Percentiles rank a stretch among this genome's conserved stretches.
Evolutionary conservation across 2,113 vertebrate species (phyloP).

Genomic region (Himantopus leucocephalus): DNA sequence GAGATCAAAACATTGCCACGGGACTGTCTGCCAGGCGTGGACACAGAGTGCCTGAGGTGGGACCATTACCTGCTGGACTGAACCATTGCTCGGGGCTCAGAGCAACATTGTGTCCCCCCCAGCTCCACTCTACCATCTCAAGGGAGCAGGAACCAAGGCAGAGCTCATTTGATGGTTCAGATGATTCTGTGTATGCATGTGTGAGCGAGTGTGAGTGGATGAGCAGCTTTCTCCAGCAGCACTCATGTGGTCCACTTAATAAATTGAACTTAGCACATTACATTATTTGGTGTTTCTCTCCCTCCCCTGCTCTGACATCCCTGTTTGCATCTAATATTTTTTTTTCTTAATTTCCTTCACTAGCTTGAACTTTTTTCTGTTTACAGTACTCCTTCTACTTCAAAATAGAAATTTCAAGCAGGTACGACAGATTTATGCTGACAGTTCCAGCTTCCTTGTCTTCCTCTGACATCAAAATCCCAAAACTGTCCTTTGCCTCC

Average conservation of each 20-base stretch:
- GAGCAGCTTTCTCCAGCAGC: background rate
- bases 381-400: background rate
- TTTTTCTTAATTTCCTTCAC: background rate
- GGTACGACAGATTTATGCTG: background rate
- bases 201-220: background rate
- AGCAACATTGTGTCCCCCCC: background rate
- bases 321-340: background rate
- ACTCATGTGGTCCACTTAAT: background rate
- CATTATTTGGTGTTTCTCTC: background rate
- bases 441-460: background rate
- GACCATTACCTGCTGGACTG: background rate
- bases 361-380: background rate
- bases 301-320: background rate
- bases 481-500: background rate
- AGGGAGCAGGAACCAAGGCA: background rate
- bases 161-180: background rate
- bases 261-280: background rate
- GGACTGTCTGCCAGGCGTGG: background rate
- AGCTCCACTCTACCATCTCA: background rate
- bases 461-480: background rate
- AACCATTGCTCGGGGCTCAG: background rate
- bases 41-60: accelerated
- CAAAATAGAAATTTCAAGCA: background rate
- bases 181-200: background rate
- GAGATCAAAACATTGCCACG: background rate